Evolutionary conservation across 2,888 invertebrate species (phyloP).

Genomic region (Gerris lacustris): DNA sequence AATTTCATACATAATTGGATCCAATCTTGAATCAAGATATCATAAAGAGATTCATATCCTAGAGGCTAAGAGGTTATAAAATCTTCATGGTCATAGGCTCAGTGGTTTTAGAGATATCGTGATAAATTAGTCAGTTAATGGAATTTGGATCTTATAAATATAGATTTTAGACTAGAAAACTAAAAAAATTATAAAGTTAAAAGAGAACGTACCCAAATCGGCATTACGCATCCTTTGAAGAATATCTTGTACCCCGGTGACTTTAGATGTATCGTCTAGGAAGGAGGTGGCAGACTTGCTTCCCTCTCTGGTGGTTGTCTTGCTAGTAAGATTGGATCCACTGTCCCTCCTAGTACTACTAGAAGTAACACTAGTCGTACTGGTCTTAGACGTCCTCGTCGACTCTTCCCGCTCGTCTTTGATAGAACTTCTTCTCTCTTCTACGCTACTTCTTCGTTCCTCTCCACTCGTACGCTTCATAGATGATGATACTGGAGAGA

Average conservation of each 20-base stretch:
- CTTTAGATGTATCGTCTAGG: slow-evolving; percentile 55
- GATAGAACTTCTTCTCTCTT: background rate
- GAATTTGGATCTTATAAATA: too few species aligned
- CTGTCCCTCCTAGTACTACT: background rate
- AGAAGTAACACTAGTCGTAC: slow-evolving; percentile 9
- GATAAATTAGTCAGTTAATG: too few species aligned
- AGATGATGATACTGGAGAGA: slow-evolving; percentile 5
- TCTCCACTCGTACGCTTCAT: slow-evolving; percentile 5
- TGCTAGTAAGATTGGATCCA: slow-evolving; percentile 1
- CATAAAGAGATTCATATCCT: too few species aligned
- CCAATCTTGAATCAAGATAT: too few species aligned
- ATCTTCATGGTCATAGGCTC: too few species aligned
- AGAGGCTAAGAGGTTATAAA: too few species aligned
- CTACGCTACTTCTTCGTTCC: background rate
- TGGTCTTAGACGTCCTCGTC: slow-evolving; percentile 8
- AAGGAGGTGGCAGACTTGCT: slow-evolving; percentile 43
- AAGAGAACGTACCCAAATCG: slow-evolving; percentile 45
- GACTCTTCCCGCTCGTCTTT: slow-evolving; percentile 12
- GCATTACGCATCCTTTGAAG: slow-evolving; percentile 65
- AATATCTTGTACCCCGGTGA: slow-evolving; percentile 62
- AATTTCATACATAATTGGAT: too few species aligned
- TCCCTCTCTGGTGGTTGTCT: background rate
- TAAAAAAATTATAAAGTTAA: too few species aligned
- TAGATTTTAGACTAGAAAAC: too few species aligned
- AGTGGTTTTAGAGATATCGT: too few species aligned